Conservation (phyloP, 2,113 vertebrate species). For the Lucifuga dentata region DNA sequence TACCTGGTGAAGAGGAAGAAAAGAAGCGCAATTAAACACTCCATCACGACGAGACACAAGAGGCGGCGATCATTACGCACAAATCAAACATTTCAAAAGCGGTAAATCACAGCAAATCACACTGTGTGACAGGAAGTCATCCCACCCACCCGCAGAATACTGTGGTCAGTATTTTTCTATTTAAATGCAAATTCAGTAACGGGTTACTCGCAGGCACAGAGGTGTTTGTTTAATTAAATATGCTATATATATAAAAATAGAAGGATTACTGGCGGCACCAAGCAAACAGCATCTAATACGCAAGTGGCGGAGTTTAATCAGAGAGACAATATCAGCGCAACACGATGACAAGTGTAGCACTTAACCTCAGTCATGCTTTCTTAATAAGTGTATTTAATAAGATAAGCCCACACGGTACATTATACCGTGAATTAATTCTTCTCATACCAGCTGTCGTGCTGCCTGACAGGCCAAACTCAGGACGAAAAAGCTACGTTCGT, state of each 20-base stretch:
- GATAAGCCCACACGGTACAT: too few relatives aligned
- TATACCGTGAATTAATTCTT: too few relatives aligned
- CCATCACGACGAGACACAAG: constrained; percentile 45
- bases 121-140: constrained; percentile 39
- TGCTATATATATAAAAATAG: constrained; percentile 27
- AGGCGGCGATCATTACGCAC: constrained; percentile 41
- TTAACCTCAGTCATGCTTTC: not conserved
- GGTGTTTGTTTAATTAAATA: constrained; percentile 61
- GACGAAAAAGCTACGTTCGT: too few relatives aligned
- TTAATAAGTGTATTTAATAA: too few relatives aligned
- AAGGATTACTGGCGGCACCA: constrained; percentile 1
- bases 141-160: constrained; percentile 44
- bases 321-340: not conserved
- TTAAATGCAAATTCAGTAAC: constrained; percentile 80
- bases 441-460: too few relatives aligned
- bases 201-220: constrained; percentile 33
- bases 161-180: constrained; percentile 70
- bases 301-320: not conserved
- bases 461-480: too few relatives aligned
- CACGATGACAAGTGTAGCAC: too few relatives aligned
- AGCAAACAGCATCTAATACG: not conserved
- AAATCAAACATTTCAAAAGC: constrained; percentile 61
- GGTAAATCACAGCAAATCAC: constrained; percentile 65
- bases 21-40: constrained; percentile 40
- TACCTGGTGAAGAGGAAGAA: constrained; percentile 25